Base-by-base conservation (phyloP, 2,888 invertebrate genomes). In the Cheilosia scutellata region DNA sequence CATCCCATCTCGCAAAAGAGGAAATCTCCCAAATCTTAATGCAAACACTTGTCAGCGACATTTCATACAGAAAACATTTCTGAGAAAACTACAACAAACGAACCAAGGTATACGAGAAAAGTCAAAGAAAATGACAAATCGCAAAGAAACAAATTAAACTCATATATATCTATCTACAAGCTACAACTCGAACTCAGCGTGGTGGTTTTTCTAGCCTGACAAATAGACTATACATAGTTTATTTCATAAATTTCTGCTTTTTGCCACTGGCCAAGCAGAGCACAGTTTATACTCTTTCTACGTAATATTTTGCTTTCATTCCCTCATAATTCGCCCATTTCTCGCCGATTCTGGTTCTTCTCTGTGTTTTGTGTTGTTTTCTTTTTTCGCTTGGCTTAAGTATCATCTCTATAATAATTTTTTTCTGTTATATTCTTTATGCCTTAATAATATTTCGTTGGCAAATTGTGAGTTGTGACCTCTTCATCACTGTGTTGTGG, bases 401-500 rank as follows among this genome's bases (percentile, higher is more conserved):
- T 27, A 70, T 53, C 58, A 31, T 44, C 42, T 44, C 42, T 57
- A 31, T 49, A 42, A 20, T 60, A 53, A 5, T 58, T 47, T 53
- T 53, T 55, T 44, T 13, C 31, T 49, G 33, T 40, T 47, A n/a
- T 55, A 47, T 49, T 71, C 40, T 60, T 62, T 47, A 37, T 40
- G 60, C 33, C 29, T 62, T 63, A 51, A 65, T 31, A 63, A 33
- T 57, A 58, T 51, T 79, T 63, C 33, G 51, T 70, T 70, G 44
- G 49, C 42, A 68, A 83, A 79, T 51, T 63, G 66, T 66, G 20
- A 20, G 20, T 20, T 20, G 20, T 66, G 75, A 80, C 63, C 57
- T 68, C 68, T 78, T 72, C 76, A 65, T 65, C 47, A 62, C 37
- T 47, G 49, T 63, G 62, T 78, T 57, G 78, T 65, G 65, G 70